Base-by-base conservation (phyloP, 2,113 vertebrate genomes). In the Takifugu bimaculatus region DNA sequence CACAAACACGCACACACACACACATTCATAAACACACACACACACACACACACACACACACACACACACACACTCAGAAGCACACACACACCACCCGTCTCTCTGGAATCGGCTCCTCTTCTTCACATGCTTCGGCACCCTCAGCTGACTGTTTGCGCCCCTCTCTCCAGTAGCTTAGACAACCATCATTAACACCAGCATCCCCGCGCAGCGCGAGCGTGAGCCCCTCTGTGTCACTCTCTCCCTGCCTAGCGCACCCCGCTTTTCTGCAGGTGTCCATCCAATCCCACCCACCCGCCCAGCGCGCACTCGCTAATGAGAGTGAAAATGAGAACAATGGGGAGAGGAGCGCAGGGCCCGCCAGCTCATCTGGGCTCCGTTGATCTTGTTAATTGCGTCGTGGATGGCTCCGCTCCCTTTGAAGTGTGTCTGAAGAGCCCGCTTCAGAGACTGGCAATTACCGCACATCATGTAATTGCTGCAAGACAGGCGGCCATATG, bases 361-460 rank as follows among this genome's bases (percentile, higher is more conserved):
- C 82, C 79, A 86, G 78, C 83, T 86, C 86, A 86, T 91, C 83
- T 88, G 83, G 85, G 87, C 83, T 87, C 77, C 83, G 82, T 85
- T 87, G 85, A 87, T 87, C 81, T 88, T 88, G 85, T 89, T 92
- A 91, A 92, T 91, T 91, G 89, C 86, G 81, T 87, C 84, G 71
- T 85, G 88, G 88, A 89, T 78, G 87, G 80, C 84, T 89, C 76
- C 63, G 74, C 79, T 91, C 87, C 78, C 86, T 91, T 92, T 92
- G 91, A 92, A 89, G 90, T 90, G 86, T 85, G 87, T 91, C 90
- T 91, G 88, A 91, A 91, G 90, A 89, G 88, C 77, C 80, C 63
- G 85, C 85, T 89, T 92, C 88, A 91, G 90, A 91, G 89, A 89
- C 85, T 81, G 81, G 87, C 90, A 92, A 91, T 92, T 92, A 92